A percentile compares a stretch with the other conserved stretches of the same genome.
Conservation (phyloP, 2,113 vertebrate genomes). For the Etia nguti region DNA sequence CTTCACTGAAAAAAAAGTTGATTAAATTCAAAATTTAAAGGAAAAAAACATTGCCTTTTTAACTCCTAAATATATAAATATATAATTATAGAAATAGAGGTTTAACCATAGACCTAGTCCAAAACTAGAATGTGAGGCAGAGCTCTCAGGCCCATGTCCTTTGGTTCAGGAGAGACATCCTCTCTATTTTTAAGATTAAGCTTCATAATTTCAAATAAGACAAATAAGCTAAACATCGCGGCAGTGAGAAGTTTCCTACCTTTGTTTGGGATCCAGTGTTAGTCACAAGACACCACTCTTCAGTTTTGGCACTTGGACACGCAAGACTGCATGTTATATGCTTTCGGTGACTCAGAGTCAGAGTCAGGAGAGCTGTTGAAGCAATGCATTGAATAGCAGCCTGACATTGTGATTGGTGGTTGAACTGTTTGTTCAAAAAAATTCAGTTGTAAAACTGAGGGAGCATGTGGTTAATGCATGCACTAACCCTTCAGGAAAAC, state of each 20-base stretch:
- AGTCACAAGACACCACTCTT: neutral
- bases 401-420: neutral
- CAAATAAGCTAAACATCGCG: neutral
- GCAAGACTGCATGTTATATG: neutral
- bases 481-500: neutral
- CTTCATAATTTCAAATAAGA: neutral
- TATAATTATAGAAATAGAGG: neutral
- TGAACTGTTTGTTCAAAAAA: neutral
- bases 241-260: constrained; percentile 4
- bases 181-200: neutral
- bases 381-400: rapidly evolving
- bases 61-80: neutral
- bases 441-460: neutral
- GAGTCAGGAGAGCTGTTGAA: neutral
- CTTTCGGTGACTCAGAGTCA: neutral
- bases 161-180: neutral
- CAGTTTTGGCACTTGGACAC: neutral
- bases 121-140: neutral
- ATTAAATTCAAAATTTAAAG: neutral
- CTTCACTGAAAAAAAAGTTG: neutral
- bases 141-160: neutral
- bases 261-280: constrained; percentile 15
- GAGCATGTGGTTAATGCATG: neutral
- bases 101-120: neutral
- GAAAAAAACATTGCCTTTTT: neutral